Evolutionary conservation across 2,888 invertebrate species (phyloP), one percentile per base, ranked within the genome.

Genomic region (Digitonthophagus gazella): DNA sequence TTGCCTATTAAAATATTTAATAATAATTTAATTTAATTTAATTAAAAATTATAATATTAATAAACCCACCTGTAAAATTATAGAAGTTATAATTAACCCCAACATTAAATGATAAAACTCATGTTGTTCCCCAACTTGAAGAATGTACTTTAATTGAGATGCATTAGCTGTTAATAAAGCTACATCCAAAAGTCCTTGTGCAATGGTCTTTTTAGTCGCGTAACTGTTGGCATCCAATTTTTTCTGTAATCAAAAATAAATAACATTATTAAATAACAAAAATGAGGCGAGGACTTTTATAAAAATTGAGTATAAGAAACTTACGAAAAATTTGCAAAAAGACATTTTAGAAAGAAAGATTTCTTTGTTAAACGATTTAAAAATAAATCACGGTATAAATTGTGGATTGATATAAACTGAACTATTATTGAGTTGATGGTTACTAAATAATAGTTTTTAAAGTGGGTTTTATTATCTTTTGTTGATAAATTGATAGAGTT

Each of bases 161-260:
- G 95, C 95, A 80, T 95, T 95, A 0, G 95, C 94, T 0, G 95
- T 95, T 65, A 95, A 85, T 72, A 95, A 83, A 0, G 95, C 95
- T 69, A 95, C 93, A 81, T 95, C 95, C 75, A 95, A 86, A 89
- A 95, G 92, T 2, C 95, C 95, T 85, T 95, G 95, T 0, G 95
- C 94, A 69, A 95, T 93, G 0, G 95, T 95, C 83, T 96, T 96
- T 83, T 95, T 96, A 6, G 95, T 95, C 16, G 95, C 95, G 87
- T 95, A 96, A 74, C 92, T 88, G 83, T 95, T 96, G 2, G 93
- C 91, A 79, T 95, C 93, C 81, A 95, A 84, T 0, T 89, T 86
- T 82, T 93, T 93, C 91, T 91, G 82, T 58, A 85, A 84, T 70
- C n/a, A n/a, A 68, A 61, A 61, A 19, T 11, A 44, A 61, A 18